phyloP scores from a whole-genome alignment of 2,888 invertebrate species.

The Apodemia mormo region DNA sequence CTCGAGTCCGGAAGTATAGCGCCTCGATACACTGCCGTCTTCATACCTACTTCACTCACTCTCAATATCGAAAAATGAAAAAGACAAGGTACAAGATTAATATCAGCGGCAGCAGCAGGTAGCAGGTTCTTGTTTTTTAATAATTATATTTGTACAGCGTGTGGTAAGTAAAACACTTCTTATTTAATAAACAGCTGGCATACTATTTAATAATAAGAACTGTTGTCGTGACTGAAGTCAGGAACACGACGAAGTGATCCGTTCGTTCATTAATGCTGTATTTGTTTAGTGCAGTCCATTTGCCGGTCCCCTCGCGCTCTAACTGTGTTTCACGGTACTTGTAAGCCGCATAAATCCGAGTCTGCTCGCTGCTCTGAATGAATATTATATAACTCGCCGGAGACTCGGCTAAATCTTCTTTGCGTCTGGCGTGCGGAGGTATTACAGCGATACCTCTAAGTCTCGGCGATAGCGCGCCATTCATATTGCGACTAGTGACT shows the following conservation, averaged over 20 bases:
- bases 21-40: too few relatives aligned
- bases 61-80: too few relatives aligned
- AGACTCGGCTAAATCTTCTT: conserved; percentile 32
- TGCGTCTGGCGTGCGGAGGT: conserved; percentile 23
- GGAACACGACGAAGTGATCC: background rate
- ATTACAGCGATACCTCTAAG: conserved; percentile 18
- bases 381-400: conserved; percentile 47
- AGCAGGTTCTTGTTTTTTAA: too few relatives aligned
- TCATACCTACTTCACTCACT: too few relatives aligned
- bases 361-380: conserved; percentile 41
- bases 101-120: too few relatives aligned
- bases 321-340: conserved; percentile 6
- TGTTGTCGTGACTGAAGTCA: background rate
- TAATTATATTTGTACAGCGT: too few relatives aligned
- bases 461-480: background rate
- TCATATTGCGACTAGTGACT: background rate
- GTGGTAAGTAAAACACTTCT: too few relatives aligned
- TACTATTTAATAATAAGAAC: too few relatives aligned
- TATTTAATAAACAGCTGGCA: too few relatives aligned
- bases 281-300: background rate
- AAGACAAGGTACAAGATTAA: too few relatives aligned
- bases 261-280: background rate
- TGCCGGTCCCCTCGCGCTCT: background rate
- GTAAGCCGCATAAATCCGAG: conserved; percentile 11
- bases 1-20: too few relatives aligned